Percentiles rank a stretch among this genome's conserved stretches.
These are phyloP conservation scores for Festucalex cinctus DNA, from an alignment of 2,113 vertebrate species.

Conservation along the genomic window DNA sequence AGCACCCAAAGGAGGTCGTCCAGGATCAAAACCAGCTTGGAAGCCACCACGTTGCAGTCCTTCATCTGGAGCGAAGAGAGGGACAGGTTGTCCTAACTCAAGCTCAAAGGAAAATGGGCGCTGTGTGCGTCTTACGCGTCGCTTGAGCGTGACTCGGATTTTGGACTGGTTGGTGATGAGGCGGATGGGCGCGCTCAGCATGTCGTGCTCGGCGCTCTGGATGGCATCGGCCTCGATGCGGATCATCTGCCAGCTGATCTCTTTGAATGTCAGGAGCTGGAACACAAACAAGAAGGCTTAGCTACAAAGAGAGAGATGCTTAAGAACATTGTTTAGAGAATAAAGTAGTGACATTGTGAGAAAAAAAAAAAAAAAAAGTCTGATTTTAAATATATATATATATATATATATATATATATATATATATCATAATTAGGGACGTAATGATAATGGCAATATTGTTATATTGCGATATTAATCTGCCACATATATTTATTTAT, in stretches of 20 bases:
- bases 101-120: not conserved
- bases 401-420: no score
- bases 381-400: no score
- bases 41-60: conserved; percentile 95
- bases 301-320: no score
- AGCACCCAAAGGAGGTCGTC: conserved; percentile 98
- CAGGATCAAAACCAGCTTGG: conserved; percentile 91
- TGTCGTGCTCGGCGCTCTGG: conserved; percentile 91
- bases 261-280: conserved; percentile 96
- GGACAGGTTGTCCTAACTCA: not conserved
- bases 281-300: not conserved
- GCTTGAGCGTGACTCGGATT: conserved; percentile 94
- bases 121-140: conserved; percentile 78
- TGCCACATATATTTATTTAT: no score
- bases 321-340: no score
- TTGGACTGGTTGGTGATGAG: conserved; percentile 98
- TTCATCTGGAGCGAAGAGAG: conserved; percentile 74
- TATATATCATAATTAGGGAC: no score
- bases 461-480: no score
- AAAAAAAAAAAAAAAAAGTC: no score
- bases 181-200: conserved; percentile 92
- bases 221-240: conserved; percentile 98
- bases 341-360: no score
- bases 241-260: conserved; percentile 99
- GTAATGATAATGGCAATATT: no score